These are phyloP conservation scores for Latheticus oryzae DNA, from an alignment of 2,888 invertebrate genomes.

Conservation along the genomic window DNA sequence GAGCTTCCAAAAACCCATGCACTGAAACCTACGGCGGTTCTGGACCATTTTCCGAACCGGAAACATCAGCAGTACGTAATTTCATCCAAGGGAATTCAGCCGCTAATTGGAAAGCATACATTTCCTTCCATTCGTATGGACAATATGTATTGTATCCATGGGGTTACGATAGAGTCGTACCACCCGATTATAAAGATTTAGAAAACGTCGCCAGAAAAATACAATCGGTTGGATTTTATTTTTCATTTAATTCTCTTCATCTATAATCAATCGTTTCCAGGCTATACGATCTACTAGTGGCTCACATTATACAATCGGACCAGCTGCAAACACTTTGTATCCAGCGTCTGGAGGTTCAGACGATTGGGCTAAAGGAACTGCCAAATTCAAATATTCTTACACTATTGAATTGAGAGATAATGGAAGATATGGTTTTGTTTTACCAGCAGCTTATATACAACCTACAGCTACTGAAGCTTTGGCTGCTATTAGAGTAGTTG, in stretches of 20 bases:
- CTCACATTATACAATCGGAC: constrained; percentile 78
- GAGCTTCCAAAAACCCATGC: constrained; percentile 86
- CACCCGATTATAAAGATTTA: constrained; percentile 78
- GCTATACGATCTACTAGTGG: constrained; percentile 73
- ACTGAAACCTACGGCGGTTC: constrained; percentile 84
- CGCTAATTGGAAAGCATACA: constrained; percentile 74
- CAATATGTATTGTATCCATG: constrained; percentile 89
- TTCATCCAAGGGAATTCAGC: constrained; percentile 64
- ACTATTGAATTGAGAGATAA: constrained; percentile 90
- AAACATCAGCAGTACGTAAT: constrained; percentile 76
- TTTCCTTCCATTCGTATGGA: constrained; percentile 88
- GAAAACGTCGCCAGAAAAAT: constrained; percentile 77
- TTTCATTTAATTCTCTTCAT: no score
- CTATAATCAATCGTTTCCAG: constrained; percentile 59
- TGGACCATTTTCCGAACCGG: constrained; percentile 87
- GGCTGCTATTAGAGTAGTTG: constrained; percentile 75
- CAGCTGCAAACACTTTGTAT: constrained; percentile 82
- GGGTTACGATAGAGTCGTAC: constrained; percentile 82
- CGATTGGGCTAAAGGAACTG: constrained; percentile 91
- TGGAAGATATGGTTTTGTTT: constrained; percentile 86
- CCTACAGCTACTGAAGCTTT: constrained; percentile 81
- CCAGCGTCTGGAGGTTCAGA: constrained; percentile 86
- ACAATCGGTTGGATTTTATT: constrained; percentile 71
- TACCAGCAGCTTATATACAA: constrained; percentile 82
- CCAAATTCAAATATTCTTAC: constrained; percentile 87